phyloP scores from a whole-genome alignment of 1,140 invertebrate genomes.

The Copidosoma floridanum region DNA sequence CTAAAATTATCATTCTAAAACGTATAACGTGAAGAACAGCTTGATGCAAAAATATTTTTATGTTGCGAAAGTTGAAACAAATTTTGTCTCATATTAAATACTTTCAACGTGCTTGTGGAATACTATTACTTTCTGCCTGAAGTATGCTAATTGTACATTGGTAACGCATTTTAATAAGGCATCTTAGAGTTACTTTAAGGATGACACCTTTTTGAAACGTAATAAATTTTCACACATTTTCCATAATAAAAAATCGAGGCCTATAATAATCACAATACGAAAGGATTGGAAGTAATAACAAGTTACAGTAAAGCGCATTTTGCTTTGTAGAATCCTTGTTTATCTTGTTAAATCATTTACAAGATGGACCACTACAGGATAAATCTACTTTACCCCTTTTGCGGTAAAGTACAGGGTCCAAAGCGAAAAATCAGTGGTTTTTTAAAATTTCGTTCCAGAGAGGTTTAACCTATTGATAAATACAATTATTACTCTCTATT shows the following conservation, averaged over 20 bases:
- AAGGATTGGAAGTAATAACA: conserved; percentile 78
- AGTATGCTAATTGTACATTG: conserved; percentile 84
- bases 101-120: conserved; percentile 79
- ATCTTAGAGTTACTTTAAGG: conserved; percentile 76
- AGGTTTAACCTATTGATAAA: too few species aligned
- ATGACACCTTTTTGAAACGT: conserved; percentile 78
- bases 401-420: too few species aligned
- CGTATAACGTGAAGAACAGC: background rate
- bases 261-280: conserved; percentile 86
- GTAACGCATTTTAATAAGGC: conserved; percentile 82
- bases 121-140: conserved; percentile 84
- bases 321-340: conserved; percentile 85
- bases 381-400: conserved; percentile 83
- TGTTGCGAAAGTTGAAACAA: too few species aligned
- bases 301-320: conserved; percentile 87
- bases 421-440: too few species aligned
- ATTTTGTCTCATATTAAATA: conserved; percentile 33
- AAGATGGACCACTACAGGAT: conserved; percentile 85
- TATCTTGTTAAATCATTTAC: conserved; percentile 89
- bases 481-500: too few species aligned
- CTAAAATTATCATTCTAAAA: conserved; percentile 76
- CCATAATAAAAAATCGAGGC: conserved; percentile 81
- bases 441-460: too few species aligned
- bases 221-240: conserved; percentile 87
- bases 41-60: conserved; percentile 5